Evolutionary conservation across 1,140 invertebrate genomes (phyloP).

Genomic region (Hypsibius dujardini): DNA sequence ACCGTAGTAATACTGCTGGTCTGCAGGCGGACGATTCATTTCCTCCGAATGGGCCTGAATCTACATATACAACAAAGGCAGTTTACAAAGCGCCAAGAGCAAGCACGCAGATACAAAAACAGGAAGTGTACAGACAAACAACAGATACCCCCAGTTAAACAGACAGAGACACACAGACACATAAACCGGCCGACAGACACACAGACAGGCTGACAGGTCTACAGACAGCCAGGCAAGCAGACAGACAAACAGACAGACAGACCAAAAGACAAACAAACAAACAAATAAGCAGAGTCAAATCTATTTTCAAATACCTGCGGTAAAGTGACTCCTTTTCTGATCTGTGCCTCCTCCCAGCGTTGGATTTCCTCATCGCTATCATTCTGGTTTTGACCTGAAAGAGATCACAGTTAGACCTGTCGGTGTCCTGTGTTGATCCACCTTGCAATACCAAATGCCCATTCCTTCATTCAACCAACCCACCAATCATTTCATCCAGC

Average conservation of each 20-base stretch:
- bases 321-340: slow-evolving; percentile 3
- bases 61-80: neutral
- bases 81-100: neutral
- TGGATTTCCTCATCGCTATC: slow-evolving; percentile 11
- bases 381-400: neutral
- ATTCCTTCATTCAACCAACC: too few species aligned
- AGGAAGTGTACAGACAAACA: neutral
- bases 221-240: too few species aligned
- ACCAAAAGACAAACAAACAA: neutral
- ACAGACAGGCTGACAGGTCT: neutral
- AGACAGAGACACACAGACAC: neutral
- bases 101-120: neutral
- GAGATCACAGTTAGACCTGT: too few species aligned
- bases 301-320: slow-evolving; percentile 7
- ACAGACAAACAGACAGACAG: too few species aligned
- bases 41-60: slow-evolving; percentile 2
- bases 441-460: too few species aligned
- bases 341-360: slow-evolving; percentile 11
- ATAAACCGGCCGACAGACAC: too few species aligned
- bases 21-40: neutral
- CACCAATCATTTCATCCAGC: slow-evolving; percentile 6
- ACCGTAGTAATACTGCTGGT: neutral
- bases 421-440: too few species aligned
- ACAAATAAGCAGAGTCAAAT: neutral
- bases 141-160: neutral